Conservation (phyloP, 2,888 invertebrate species). For the Andrena marginata region DNA sequence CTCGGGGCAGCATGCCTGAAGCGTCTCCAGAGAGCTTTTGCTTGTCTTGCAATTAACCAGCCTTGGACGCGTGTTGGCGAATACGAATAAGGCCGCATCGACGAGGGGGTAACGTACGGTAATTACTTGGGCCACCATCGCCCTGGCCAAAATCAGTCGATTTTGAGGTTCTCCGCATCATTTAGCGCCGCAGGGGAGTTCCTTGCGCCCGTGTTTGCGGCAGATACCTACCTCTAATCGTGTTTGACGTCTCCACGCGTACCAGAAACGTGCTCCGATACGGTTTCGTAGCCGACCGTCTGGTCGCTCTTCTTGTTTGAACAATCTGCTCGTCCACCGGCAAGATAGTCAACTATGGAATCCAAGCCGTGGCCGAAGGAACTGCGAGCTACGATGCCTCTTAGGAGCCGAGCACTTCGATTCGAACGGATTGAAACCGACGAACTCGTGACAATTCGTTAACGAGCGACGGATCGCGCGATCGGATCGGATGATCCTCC, state of each 20-base stretch:
- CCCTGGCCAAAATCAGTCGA: conserved; percentile 63
- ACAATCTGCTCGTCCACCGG: not conserved
- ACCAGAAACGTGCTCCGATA: not conserved
- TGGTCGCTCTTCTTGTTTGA: not conserved
- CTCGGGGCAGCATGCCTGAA: not conserved
- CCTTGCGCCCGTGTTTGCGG: conserved; percentile 38
- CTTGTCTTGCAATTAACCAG: conserved; percentile 34
- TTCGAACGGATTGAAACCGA: not conserved
- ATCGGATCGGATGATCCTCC: not conserved
- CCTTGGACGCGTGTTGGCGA: conserved; percentile 10
- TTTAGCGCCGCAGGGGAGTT: conserved; percentile 56
- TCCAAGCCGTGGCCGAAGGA: not conserved
- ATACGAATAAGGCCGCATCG: conserved; percentile 47
- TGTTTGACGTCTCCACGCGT: conserved; percentile 35
- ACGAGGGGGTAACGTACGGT: conserved; percentile 25
- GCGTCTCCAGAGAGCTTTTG: not conserved
- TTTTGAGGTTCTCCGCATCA: conserved; percentile 68
- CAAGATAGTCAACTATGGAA: not conserved
- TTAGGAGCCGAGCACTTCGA: not conserved
- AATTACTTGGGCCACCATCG: conserved; percentile 23
- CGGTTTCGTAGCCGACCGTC: not conserved
- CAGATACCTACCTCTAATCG: conserved; percentile 48
- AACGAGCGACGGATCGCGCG: not conserved
- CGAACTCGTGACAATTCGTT: not conserved
- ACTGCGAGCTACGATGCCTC: not conserved